These are phyloP conservation scores for Nematostella vectensis DNA, from an alignment of 92 coral and sea anemone genomes.

Conservation along the genomic window DNA sequence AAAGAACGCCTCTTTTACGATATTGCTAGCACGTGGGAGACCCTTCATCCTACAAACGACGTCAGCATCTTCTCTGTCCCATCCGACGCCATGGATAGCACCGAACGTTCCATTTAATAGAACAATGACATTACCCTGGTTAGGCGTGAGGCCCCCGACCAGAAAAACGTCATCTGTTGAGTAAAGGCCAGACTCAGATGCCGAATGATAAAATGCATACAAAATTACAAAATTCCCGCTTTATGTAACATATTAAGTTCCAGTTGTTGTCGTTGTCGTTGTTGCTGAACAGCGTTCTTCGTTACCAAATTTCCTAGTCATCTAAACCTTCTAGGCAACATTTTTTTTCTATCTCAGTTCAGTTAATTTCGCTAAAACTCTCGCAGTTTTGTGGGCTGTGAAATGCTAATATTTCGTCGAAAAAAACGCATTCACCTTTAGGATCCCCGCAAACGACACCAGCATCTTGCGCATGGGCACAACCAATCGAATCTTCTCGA, in stretches of 20 bases:
- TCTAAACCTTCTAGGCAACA: too few relatives aligned
- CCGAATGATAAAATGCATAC: too few relatives aligned
- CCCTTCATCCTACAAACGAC: conserved; percentile 56
- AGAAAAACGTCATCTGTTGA: conserved; percentile 23
- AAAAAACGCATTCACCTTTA: conserved; percentile 8
- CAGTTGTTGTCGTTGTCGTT: too few relatives aligned
- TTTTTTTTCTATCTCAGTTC: too few relatives aligned
- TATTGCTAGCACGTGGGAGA: conserved; percentile 30
- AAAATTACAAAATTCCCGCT: too few relatives aligned
- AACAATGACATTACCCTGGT: conserved; percentile 47
- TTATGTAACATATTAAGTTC: too few relatives aligned
- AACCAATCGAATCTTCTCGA: background rate
- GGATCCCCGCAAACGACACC: conserved; percentile 31
- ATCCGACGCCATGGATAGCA: conserved; percentile 29
- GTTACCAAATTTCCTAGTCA: too few relatives aligned
- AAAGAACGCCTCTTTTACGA: conserved; percentile 23
- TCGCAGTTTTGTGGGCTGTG: too few relatives aligned
- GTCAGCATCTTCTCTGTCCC: conserved; percentile 37
- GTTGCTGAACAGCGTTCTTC: too few relatives aligned
- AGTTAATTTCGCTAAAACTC: too few relatives aligned
- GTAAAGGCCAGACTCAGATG: background rate
- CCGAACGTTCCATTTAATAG: conserved; percentile 36
- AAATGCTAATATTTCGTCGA: too few relatives aligned
- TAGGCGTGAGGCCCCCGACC: conserved; percentile 34
- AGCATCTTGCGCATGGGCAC: conserved; percentile 9